phyloP scores from a whole-genome alignment of 35 echinoderm and acorn worm genomes.

The Diadema setosum region DNA sequence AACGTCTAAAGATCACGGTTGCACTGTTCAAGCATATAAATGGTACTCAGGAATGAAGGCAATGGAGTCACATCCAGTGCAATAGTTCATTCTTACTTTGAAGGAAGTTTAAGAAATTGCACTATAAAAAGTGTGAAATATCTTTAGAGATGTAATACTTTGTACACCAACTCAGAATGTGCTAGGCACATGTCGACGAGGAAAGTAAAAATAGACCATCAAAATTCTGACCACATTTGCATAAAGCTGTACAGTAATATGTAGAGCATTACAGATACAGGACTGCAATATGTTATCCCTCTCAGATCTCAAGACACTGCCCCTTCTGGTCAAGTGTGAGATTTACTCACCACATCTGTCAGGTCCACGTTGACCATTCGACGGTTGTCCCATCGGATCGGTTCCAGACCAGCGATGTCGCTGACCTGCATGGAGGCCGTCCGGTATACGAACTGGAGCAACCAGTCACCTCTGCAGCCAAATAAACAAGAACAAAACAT shows the following conservation, averaged over 20 bases:
- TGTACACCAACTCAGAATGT: too few species aligned
- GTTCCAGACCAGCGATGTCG: constrained; percentile 78
- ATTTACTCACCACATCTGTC: constrained; percentile 78
- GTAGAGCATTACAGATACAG: neutral
- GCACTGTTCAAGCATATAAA: too few species aligned
- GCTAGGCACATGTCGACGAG: too few species aligned
- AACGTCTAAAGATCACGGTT: too few species aligned
- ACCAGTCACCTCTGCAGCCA: constrained; percentile 79
- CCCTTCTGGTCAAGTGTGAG: neutral
- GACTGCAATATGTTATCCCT: neutral
- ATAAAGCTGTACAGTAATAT: neutral
- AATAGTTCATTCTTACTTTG: too few species aligned
- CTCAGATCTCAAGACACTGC: neutral
- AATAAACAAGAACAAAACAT: neutral
- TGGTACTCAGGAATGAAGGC: too few species aligned
- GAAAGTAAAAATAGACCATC: neutral
- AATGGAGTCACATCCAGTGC: too few species aligned
- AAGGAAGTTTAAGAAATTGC: too few species aligned
- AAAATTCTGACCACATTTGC: too few species aligned
- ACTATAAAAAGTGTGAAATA: too few species aligned
- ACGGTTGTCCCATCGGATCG: constrained; percentile 61
- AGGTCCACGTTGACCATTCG: constrained; percentile 85
- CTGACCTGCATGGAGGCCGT: constrained; percentile 82
- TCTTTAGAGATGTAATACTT: too few species aligned
- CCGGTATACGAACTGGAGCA: constrained; percentile 91